A percentile compares a stretch with the other conserved stretches of the same genome.
Evolutionary conservation across 1,140 invertebrate species (phyloP).

Genomic region (Euwallacea fornicatus): DNA sequence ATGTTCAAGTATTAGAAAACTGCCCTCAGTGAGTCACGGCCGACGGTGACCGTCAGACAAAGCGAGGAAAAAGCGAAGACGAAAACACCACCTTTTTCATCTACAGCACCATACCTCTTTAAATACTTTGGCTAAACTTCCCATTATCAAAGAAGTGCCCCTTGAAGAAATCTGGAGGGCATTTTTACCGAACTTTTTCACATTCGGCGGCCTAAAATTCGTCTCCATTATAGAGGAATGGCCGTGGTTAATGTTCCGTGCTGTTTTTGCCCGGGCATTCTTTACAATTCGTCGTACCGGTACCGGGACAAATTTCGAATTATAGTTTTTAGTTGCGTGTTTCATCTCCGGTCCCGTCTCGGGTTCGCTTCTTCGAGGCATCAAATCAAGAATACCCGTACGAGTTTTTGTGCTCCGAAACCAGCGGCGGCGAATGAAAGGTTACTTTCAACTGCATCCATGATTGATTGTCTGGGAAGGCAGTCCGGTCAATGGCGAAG

Average conservation of each 20-base stretch:
- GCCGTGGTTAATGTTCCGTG: slow-evolving; percentile 31
- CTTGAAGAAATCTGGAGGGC: too few species aligned
- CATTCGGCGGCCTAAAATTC: slow-evolving; percentile 18
- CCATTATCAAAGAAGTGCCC: too few species aligned
- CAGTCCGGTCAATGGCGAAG: too few species aligned
- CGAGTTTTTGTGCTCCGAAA: slow-evolving; percentile 27
- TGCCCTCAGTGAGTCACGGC: too few species aligned
- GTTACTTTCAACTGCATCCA: not conserved
- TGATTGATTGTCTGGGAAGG: not conserved
- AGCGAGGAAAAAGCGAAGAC: too few species aligned
- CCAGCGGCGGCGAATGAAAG: slow-evolving; percentile 11
- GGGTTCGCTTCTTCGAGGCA: slow-evolving; percentile 30
- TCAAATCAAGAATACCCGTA: slow-evolving; percentile 34
- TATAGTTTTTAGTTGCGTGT: slow-evolving; percentile 35
- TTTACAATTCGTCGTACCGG: slow-evolving; percentile 34
- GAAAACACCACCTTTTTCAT: too few species aligned
- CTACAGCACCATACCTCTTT: too few species aligned
- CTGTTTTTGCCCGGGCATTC: slow-evolving; percentile 32
- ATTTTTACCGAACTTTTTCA: not conserved
- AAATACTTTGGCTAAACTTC: too few species aligned
- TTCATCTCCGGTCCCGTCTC: slow-evolving; percentile 31
- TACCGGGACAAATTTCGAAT: slow-evolving; percentile 38
- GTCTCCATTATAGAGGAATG: slow-evolving; percentile 26
- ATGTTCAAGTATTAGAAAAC: too few species aligned
- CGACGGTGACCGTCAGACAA: too few species aligned